Conservation (phyloP, 2,888 invertebrate genomes). For the Ochropleura plecta region DNA sequence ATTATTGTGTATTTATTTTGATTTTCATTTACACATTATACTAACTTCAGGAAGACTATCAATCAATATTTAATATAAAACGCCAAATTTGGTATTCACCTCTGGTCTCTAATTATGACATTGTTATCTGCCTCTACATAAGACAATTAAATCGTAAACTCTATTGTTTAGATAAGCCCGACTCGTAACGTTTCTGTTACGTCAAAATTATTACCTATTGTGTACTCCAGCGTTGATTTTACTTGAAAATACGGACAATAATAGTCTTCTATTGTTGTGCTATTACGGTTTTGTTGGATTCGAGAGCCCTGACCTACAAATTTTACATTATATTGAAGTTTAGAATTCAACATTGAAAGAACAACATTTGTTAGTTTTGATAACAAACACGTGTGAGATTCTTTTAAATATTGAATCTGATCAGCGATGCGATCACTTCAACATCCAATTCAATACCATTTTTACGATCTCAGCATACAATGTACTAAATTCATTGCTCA, state of each 20-base stretch:
- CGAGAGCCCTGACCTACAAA: conserved; percentile 35
- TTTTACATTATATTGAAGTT: neutral
- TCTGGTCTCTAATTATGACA: conserved; percentile 11
- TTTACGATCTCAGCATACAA: neutral
- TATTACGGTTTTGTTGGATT: conserved; percentile 36
- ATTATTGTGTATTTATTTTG: too few species aligned
- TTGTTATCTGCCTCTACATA: conserved; percentile 49
- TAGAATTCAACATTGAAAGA: neutral
- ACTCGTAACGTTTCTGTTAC: conserved; percentile 46
- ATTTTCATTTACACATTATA: too few species aligned
- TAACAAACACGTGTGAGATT: neutral
- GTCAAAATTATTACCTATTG: conserved; percentile 53
- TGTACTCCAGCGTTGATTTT: conserved; percentile 35
- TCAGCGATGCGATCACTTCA: neutral
- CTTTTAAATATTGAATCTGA: too few species aligned
- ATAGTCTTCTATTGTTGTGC: conserved; percentile 41
- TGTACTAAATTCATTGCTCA: conserved; percentile 19
- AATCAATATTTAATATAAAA: conserved; percentile 19
- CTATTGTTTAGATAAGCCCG: conserved; percentile 42
- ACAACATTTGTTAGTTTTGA: neutral
- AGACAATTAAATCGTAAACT: conserved; percentile 52
- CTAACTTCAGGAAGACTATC: neutral
- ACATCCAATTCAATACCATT: conserved; percentile 4
- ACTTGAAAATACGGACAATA: conserved; percentile 42
- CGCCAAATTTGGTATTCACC: conserved; percentile 8